phyloP scores from a whole-genome alignment of 2,888 invertebrate species.

The Macrophya alboannulata region DNA sequence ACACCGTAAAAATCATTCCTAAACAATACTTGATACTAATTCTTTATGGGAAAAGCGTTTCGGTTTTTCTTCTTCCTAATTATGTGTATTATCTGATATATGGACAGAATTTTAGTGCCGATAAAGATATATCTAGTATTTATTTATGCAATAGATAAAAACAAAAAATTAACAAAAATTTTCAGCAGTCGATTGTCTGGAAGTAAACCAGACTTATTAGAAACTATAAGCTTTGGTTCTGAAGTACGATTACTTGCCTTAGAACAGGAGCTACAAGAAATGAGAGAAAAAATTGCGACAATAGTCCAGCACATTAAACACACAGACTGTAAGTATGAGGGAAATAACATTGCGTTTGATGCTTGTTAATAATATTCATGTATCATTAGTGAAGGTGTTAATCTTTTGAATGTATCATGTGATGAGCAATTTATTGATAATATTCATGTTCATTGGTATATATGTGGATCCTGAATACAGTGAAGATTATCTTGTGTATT shows the following conservation, averaged over 20 bases:
- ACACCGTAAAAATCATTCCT: not conserved
- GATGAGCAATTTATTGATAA: no score
- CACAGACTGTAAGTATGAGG: slow-evolving; percentile 69
- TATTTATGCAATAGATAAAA: not conserved
- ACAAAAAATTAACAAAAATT: not conserved
- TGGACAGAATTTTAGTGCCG: not conserved
- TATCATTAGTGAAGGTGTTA: not conserved
- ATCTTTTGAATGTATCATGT: no score
- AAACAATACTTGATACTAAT: not conserved
- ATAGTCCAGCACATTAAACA: slow-evolving; percentile 75
- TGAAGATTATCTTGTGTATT: not conserved
- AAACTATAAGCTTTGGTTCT: slow-evolving; percentile 78
- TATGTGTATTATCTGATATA: not conserved
- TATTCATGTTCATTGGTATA: no score
- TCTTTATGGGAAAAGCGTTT: no score
- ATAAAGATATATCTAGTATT: not conserved
- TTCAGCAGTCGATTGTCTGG: slow-evolving; percentile 72
- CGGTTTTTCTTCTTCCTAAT: no score
- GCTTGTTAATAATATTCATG: not conserved
- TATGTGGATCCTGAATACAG: no score
- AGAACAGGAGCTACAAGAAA: slow-evolving; percentile 77
- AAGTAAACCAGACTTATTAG: slow-evolving; percentile 77
- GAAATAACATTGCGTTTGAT: not conserved
- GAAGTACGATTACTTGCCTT: slow-evolving; percentile 78
- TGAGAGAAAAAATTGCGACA: slow-evolving; percentile 76